Evolutionary conservation across 2,888 invertebrate genomes (phyloP).

Genomic region (Nomada ferruginata): DNA sequence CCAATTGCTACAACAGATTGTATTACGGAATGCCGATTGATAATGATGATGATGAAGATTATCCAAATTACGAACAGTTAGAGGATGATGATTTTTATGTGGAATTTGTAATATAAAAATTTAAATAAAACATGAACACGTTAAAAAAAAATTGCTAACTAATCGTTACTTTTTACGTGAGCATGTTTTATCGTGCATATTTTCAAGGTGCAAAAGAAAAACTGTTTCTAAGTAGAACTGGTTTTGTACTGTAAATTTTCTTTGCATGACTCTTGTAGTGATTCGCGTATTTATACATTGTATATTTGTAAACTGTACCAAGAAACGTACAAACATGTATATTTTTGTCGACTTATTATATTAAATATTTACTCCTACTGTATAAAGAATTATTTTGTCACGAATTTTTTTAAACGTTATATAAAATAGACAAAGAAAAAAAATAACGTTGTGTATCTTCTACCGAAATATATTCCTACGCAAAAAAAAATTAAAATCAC

Average conservation of each 20-base stretch:
- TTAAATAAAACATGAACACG: slow-evolving; percentile 12
- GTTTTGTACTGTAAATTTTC: slow-evolving; percentile 4
- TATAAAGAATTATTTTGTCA: background rate
- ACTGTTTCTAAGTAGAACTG: background rate
- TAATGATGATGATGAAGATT: slow-evolving; percentile 73
- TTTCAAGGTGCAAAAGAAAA: background rate
- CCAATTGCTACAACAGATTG: slow-evolving; percentile 85
- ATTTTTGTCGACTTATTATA: slow-evolving; percentile 30
- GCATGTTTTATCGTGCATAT: background rate
- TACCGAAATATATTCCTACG: background rate
- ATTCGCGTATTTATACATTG: slow-evolving; percentile 10
- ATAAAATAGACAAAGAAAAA: background rate
- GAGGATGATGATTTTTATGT: slow-evolving; percentile 65
- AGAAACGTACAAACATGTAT: slow-evolving; percentile 14
- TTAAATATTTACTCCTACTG: slow-evolving; percentile 8
- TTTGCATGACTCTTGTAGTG: slow-evolving; percentile 7
- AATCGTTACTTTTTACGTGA: background rate
- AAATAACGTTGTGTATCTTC: background rate
- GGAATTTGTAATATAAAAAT: slow-evolving; percentile 58
- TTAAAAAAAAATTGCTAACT: background rate
- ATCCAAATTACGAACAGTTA: slow-evolving; percentile 55
- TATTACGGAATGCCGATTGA: slow-evolving; percentile 83
- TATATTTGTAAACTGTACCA: slow-evolving; percentile 11
- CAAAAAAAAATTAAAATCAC: background rate
- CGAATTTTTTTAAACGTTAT: background rate